A percentile compares a stretch with the other conserved stretches of the same genome.
Conservation (phyloP, 2,113 vertebrate genomes). For the Melanocharis versteri region DNA sequence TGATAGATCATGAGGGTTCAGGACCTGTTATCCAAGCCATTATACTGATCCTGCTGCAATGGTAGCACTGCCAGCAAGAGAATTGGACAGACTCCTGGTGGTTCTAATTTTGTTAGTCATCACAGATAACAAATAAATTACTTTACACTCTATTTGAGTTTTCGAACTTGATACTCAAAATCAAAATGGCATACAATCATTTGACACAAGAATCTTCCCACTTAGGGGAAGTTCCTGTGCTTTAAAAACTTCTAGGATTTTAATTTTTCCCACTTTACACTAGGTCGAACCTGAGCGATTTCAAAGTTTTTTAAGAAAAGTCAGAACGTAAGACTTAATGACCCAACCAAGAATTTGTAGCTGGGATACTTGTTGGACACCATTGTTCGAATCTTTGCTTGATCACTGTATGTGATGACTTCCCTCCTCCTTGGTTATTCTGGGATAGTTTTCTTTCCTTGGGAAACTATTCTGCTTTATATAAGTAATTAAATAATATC, state of each 20-base stretch:
- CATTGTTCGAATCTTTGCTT: neutral
- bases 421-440: neutral
- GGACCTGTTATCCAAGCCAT: neutral
- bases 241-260: neutral
- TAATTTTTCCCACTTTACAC: neutral
- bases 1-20: neutral
- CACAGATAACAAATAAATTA: neutral
- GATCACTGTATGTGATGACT: neutral
- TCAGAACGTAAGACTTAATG: neutral
- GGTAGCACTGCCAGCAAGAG: neutral
- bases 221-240: neutral
- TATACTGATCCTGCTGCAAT: neutral
- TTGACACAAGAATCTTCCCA: neutral
- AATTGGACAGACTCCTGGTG: neutral
- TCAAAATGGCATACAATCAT: neutral
- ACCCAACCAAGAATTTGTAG: neutral
- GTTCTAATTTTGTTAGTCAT: neutral
- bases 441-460: neutral
- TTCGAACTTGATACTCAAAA: neutral
- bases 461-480: neutral
- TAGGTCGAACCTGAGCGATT: neutral
- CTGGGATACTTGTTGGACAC: neutral
- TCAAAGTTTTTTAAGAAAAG: neutral
- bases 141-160: neutral
- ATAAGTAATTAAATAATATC: slow-evolving; percentile 28